Base-by-base conservation (phyloP, 2,113 vertebrate genomes). In the Hippocampus barbouri region DNA sequence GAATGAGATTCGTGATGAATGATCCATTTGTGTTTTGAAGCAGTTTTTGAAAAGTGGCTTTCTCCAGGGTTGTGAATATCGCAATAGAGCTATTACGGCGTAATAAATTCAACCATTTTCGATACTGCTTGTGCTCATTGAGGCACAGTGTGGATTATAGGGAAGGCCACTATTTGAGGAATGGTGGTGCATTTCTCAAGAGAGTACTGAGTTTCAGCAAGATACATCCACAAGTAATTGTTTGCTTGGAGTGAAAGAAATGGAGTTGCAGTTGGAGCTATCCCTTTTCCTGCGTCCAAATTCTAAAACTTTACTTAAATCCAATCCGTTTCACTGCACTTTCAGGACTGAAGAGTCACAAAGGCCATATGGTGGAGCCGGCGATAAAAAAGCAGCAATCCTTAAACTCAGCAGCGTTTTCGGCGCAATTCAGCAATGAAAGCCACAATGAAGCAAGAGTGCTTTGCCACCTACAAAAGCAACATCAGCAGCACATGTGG, bases 271-370 rank as follows among this genome's bases (percentile, higher is more conserved):
- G 59, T 15, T 61, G 27, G 30, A 61, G 34, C 20, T 9, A 63
- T 40, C 34, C 34, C 9, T n/a, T 63, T 63, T 12, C 18, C n/a
- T 16, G 5, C 16, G 25, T 1, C 57, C 57, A 60, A 60, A 60
- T 34, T 61, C 18, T 18, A 27, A 18, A 15, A 18, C 27, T 9
- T 34, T 27, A 27, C 27, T 16, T 61, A 38, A 61, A 61, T 34
- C 61, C 61, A 40, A 20, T 63, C 61, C 8, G 34, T 63, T 63
- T 63, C 38, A 11, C 61, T 40, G 61, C 61, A 63, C 61, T 34
- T 27, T 62, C 30, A 11, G 34, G 40, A 11, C 30, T 20, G 9
- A 63, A 20, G 8, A 34, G 61, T 40, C 61, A 63, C 61, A 63
- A 63, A 63, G 61, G 20, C 61, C 61, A 18, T 40, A 38, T 11